Base-by-base conservation (phyloP, 2,797 vertebrate species). In the Ceyx erithaca region DNA sequence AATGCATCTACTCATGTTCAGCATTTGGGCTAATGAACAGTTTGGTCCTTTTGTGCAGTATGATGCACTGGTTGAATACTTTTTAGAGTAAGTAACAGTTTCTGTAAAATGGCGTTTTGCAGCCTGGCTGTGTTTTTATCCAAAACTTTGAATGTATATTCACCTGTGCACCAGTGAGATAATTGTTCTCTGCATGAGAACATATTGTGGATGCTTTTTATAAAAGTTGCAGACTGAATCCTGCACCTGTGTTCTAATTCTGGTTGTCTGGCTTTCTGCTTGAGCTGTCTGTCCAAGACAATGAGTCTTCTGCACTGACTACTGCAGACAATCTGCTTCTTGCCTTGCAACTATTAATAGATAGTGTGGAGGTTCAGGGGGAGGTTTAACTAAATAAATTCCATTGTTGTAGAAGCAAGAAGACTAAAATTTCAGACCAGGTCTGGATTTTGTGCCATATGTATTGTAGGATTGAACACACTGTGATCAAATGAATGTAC, bases 61-160 rank as follows among this genome's bases (percentile, higher is more conserved):
- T 35, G n/a, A 58, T 2, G 1, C 10, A 61, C 28, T 1, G 0
- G 12, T 9, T 43, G 10, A 19, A 4, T 30, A 8, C 17, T 15
- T 76, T 26, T 81, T 30, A 40, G 63, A 75, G 61, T 23, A 43
- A 55, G 33, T 64, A 46, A 6, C 49, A 58, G 17, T 12, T 78
- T 75, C n/a, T 62, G 33, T 72, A n/a, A 37, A 84, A 66, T 33
- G 12, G 54, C 49, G 10, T 11, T 78, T 84, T 72, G 8, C 15
- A 45, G n/a, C 49, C 49, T 43, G 55, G 17, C n/a, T 49, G 8
- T 81, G 10, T 28, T 86, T 70, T 54, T 68, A 18, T 41, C 22
- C 19, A 46, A 41, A 70, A 21, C 40, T 64, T 79, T 72, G 46
- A 73, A 45, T 43, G 26, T 61, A 4, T 40, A 8, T 82, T 79